These are phyloP conservation scores for Coronaproctus castanopsis DNA, from an alignment of 2,888 invertebrate species.

Conservation along the genomic window DNA sequence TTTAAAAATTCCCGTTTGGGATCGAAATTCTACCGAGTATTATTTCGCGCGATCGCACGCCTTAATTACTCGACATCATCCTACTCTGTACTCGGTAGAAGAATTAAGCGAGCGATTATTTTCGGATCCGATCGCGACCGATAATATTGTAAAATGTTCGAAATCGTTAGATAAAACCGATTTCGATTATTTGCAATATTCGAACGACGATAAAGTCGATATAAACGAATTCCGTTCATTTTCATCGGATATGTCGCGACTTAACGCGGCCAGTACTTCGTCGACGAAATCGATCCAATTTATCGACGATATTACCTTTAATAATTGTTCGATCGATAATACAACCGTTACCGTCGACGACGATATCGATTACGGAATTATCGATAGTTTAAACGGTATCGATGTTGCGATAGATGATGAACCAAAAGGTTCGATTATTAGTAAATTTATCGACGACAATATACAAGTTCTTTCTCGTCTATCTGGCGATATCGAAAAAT, in stretches of 20 bases:
- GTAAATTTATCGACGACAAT: background rate
- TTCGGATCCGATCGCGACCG: background rate
- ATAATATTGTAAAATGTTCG: background rate
- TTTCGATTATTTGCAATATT: background rate
- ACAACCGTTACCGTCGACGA: background rate
- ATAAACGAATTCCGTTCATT: too few species aligned
- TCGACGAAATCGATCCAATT: too few species aligned
- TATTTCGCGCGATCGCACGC: constrained; percentile 51
- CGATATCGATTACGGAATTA: background rate
- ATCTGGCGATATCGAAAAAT: background rate
- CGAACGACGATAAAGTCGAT: background rate
- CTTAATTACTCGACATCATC: constrained; percentile 31
- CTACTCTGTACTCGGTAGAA: constrained; percentile 17
- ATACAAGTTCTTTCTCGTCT: background rate
- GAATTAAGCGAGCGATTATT: background rate
- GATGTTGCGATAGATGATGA: background rate
- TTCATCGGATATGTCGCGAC: too few species aligned
- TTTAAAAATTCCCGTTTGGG: constrained; percentile 41
- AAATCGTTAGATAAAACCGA: background rate
- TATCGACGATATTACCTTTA: too few species aligned
- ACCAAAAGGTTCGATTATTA: background rate
- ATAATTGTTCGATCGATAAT: too few species aligned
- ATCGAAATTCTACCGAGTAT: constrained; percentile 50
- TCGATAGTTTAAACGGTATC: background rate
- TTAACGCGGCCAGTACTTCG: too few species aligned